These are phyloP conservation scores for Drosophila aldrichi DNA, from an alignment of 2,888 invertebrate genomes.

Conservation along the genomic window DNA sequence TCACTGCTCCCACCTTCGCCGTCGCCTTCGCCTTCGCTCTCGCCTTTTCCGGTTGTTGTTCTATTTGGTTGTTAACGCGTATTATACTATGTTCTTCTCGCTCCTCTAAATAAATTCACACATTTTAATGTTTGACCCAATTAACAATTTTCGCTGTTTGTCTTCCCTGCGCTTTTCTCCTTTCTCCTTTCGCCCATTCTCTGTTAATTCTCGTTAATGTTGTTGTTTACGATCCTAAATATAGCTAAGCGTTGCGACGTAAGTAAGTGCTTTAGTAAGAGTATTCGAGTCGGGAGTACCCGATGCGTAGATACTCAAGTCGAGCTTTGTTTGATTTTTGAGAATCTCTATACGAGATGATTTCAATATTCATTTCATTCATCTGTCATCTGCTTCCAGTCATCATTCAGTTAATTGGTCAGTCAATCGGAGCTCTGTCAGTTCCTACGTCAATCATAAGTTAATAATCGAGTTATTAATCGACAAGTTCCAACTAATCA, in stretches of 20 bases:
- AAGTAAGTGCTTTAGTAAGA: not conserved
- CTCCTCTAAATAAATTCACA: slow-evolving; percentile 53
- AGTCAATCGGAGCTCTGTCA: no score
- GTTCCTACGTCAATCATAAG: no score
- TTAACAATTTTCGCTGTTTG: slow-evolving; percentile 33
- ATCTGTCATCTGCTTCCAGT: not conserved
- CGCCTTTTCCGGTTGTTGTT: not conserved
- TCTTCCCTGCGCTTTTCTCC: slow-evolving; percentile 4
- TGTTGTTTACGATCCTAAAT: slow-evolving; percentile 38
- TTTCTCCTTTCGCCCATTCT: not conserved
- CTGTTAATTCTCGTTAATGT: slow-evolving; percentile 21
- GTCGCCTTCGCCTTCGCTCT: no score
- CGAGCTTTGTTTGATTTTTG: no score
- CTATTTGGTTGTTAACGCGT: slow-evolving; percentile 29
- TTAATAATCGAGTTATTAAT: no score
- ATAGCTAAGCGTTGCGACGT: slow-evolving; percentile 10
- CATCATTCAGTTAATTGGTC: not conserved
- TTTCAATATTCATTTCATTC: not conserved
- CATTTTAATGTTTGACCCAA: slow-evolving; percentile 63
- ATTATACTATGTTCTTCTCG: slow-evolving; percentile 29
- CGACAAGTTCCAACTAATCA: no score
- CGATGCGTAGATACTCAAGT: not conserved
- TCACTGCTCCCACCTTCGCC: not conserved
- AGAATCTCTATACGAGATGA: no score
- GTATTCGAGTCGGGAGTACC: not conserved